A percentile compares a stretch with the other conserved stretches of the same genome.
Conservation (phyloP, 2,797 vertebrate genomes). For the Anas acuta region DNA sequence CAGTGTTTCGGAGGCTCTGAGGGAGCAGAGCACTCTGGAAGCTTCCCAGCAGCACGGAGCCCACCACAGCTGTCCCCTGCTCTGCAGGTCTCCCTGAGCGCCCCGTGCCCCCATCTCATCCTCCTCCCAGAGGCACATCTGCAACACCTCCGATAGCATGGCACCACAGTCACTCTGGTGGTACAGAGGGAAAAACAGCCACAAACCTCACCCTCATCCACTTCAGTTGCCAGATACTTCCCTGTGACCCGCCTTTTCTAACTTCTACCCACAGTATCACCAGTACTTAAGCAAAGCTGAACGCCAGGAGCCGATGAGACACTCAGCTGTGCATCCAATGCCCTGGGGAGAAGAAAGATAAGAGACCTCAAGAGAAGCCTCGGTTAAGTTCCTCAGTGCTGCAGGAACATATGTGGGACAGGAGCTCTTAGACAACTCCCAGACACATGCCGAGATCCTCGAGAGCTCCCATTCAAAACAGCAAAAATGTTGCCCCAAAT, state of each 20-base stretch:
- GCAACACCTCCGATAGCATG: accelerated
- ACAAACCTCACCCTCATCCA: background rate
- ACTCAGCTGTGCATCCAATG: conserved; percentile 21
- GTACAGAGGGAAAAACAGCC: background rate
- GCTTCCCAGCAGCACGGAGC: background rate
- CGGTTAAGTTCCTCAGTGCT: background rate
- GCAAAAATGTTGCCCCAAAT: conserved; percentile 40
- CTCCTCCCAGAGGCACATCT: background rate
- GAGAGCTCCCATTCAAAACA: conserved; percentile 48
- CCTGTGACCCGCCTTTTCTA: background rate
- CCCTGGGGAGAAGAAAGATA: conserved; percentile 34
- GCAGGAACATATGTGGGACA: conserved; percentile 53
- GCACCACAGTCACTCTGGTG: background rate
- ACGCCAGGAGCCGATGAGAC: background rate
- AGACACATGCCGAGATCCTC: conserved; percentile 53
- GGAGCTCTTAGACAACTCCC: conserved; percentile 53
- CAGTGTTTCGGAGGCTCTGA: background rate
- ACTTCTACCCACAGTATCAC: background rate
- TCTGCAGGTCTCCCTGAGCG: background rate
- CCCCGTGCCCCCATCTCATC: background rate
- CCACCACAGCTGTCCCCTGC: background rate
- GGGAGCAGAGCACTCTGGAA: background rate
- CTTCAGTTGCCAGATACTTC: background rate
- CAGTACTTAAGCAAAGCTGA: background rate
- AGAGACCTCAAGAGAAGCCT: background rate